A percentile compares a stretch with the other conserved stretches of the same genome.
Evolutionary conservation across 1,140 invertebrate genomes (phyloP).

Genomic region (Papilio polytes): DNA sequence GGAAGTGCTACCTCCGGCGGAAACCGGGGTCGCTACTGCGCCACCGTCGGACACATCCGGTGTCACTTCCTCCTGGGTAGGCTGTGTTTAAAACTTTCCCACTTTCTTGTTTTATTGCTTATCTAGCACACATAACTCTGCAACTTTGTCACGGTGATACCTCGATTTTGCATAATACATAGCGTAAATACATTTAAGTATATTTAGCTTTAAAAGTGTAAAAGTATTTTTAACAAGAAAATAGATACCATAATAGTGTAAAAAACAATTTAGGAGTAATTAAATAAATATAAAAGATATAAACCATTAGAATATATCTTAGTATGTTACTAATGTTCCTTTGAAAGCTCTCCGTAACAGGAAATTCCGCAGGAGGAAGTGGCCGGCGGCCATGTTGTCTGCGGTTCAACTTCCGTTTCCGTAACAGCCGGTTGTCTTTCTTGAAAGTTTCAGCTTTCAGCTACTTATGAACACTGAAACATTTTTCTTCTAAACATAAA

Average conservation of each 20-base stretch:
- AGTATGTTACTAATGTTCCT: conserved; percentile 52
- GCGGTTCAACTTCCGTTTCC: conserved; percentile 64
- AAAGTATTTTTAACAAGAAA: too few relatives aligned
- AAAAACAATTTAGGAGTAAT: background rate
- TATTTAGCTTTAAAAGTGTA: background rate
- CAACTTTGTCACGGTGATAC: conserved; percentile 13
- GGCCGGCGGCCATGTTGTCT: conserved; percentile 74
- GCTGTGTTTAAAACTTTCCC: conserved; percentile 21
- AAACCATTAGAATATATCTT: conserved; percentile 40
- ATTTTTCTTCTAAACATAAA: conserved; percentile 49
- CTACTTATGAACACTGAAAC: conserved; percentile 58
- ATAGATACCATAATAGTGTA: too few relatives aligned
- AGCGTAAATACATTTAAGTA: background rate
- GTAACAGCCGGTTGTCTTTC: conserved; percentile 56
- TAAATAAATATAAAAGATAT: background rate
- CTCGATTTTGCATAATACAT: conserved; percentile 9
- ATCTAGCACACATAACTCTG: conserved; percentile 31
- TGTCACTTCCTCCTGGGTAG: conserved; percentile 10
- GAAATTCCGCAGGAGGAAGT: conserved; percentile 62
- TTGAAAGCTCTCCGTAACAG: conserved; percentile 44
- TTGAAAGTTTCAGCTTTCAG: conserved; percentile 49
- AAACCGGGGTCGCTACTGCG: conserved; percentile 36
- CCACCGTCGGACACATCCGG: conserved; percentile 37
- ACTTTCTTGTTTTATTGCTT: conserved; percentile 38
- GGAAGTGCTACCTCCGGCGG: conserved; percentile 44